Evolutionary conservation across 2,113 vertebrate genomes (phyloP), one percentile per base, ranked within the genome.

Genomic region (Eptatretus burgeri): DNA sequence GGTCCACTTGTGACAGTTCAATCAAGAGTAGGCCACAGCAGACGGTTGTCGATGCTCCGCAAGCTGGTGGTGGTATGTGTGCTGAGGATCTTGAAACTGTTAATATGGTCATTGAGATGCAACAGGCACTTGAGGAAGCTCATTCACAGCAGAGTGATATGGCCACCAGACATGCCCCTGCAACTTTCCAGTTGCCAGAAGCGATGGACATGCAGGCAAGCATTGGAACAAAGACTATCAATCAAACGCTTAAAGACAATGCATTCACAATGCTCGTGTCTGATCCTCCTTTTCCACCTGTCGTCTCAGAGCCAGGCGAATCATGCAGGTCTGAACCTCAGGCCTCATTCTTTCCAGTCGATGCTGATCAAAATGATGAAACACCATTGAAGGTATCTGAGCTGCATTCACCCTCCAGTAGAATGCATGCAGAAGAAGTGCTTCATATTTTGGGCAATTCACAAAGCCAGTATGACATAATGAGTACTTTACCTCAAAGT

Each of bases 41-140:
- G 27, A 41, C 27, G 27, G 27, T 41, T 41, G 27, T 41, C 13
- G 56, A 60, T 10, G n/a, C 56, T 60, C n/a, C 56, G 13, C 56
- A 60, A 12, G 2, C 56, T 10, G 56, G n/a, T 11, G 56, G 56
- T 20, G 20, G 11, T 20, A 60, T 60, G 56, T 60, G 56, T 20
- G n/a, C 56, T 13, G 56, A 60, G 11, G 56, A 60, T 20, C 56
- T 60, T n/a, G 56, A 60, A n/a, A 60, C 56, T n/a, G 56, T 60
- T n/a, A 60, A 60, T 20, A 60, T 60, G 56, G 56, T 60, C n/a
- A 60, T 60, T 13, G 56, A 60, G 56, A 60, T 60, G 56, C 56
- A 60, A 20, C 56, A 60, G 56, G 56, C 56, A 20, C 56, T 60
- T n/a, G 56, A 60, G 56, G 56, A 60, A 20, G 20, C 27, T 41